These are phyloP conservation scores for Gonioctena quinquepunctata DNA, from an alignment of 1,140 invertebrate genomes.

Conservation along the genomic window DNA sequence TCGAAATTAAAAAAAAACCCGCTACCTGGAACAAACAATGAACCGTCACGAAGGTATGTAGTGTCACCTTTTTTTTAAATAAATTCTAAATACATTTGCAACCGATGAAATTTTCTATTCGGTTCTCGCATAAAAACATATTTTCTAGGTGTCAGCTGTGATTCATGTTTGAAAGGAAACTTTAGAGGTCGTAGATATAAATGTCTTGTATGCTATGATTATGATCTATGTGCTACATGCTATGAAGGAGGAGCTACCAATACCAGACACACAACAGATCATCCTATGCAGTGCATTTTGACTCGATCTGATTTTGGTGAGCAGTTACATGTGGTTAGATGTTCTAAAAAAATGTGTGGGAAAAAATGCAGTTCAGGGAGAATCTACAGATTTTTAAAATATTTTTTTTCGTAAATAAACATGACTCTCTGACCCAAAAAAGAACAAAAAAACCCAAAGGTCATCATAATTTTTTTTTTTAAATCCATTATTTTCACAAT, in stretches of 20 bases:
- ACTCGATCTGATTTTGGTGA: constrained; percentile 94
- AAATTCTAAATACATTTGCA: constrained; percentile 13
- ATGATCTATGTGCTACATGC: constrained; percentile 96
- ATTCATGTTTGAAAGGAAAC: constrained; percentile 98
- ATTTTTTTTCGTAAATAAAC: too few species aligned
- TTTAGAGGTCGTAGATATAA: constrained; percentile 97
- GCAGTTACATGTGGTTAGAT: too few species aligned
- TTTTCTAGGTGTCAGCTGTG: constrained; percentile 93
- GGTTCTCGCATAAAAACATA: not conserved
- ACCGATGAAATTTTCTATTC: not conserved
- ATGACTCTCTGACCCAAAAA: too few species aligned
- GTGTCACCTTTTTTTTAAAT: not conserved
- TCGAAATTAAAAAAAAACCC: not conserved
- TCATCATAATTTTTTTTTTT: too few species aligned
- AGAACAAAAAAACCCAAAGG: too few species aligned
- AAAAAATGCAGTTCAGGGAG: too few species aligned
- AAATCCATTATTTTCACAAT: too few species aligned
- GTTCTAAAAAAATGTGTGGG: too few species aligned
- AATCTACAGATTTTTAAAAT: too few species aligned
- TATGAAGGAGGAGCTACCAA: constrained; percentile 93
- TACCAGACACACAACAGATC: constrained; percentile 90
- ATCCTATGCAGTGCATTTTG: constrained; percentile 98
- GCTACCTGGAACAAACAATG: constrained; percentile 21
- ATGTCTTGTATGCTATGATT: constrained; percentile 98
- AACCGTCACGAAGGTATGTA: constrained; percentile 42